phyloP scores from a whole-genome alignment of 30 jellyfish, hydroid and myxozoan species.

The Catostylus mosaicus region DNA sequence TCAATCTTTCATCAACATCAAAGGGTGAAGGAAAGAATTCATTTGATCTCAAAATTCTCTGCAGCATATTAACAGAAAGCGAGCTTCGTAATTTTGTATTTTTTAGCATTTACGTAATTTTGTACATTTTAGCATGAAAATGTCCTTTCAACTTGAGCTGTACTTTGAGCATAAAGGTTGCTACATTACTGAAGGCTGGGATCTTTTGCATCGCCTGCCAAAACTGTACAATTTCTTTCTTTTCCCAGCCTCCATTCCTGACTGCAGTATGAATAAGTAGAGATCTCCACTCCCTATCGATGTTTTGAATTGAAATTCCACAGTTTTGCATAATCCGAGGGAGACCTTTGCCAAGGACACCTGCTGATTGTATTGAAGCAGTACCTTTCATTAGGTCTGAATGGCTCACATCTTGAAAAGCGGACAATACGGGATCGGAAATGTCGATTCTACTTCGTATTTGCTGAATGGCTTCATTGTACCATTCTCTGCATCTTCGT shows the following conservation, averaged over 20 bases:
- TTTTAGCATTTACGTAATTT: constrained; percentile 11
- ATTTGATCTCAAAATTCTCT: constrained; percentile 34
- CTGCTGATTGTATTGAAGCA: constrained; percentile 31
- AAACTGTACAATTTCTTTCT: constrained; percentile 15
- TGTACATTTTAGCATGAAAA: constrained; percentile 12
- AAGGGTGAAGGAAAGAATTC: constrained; percentile 34
- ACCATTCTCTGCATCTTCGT: constrained; percentile 11
- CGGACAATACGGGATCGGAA: constrained; percentile 27
- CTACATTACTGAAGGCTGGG: background rate
- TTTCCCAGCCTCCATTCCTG: constrained; percentile 51
- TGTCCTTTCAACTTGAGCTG: constrained; percentile 1
- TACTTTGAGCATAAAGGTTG: background rate
- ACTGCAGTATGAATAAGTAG: constrained; percentile 22
- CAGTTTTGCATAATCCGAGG: constrained; percentile 13
- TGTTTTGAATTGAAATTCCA: constrained; percentile 14
- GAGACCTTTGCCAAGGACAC: constrained; percentile 22
- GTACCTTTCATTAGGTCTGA: constrained; percentile 2
- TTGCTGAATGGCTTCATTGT: constrained; percentile 45
- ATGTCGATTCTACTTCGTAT: constrained; percentile 17
- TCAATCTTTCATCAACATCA: constrained; percentile 51
- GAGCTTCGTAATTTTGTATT: constrained; percentile 44
- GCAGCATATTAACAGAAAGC: constrained; percentile 49
- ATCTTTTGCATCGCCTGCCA: background rate
- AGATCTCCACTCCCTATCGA: constrained; percentile 47
- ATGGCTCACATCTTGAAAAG: constrained; percentile 22